phyloP scores from a whole-genome alignment of 2,113 vertebrate genomes.

The Laticauda laticaudata region DNA sequence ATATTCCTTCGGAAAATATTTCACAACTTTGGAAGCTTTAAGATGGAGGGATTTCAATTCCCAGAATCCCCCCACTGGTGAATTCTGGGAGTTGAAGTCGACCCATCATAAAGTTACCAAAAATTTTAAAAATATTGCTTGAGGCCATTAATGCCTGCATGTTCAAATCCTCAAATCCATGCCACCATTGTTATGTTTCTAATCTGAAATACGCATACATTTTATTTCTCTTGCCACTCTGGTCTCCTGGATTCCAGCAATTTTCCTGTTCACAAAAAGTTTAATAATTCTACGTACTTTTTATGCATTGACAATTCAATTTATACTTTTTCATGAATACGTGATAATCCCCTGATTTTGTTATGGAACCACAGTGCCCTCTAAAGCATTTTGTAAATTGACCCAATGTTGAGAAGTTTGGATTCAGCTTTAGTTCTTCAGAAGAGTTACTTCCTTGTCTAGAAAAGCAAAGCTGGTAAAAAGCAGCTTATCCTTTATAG shows the following conservation, averaged over 20 bases:
- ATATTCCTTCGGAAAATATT: not conserved
- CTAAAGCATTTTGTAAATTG: not conserved
- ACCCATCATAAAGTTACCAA: not conserved
- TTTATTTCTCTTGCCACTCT: not conserved
- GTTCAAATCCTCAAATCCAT: not conserved
- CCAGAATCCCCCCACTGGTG: no score
- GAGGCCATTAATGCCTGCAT: not conserved
- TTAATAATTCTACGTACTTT: not conserved
- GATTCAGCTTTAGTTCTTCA: not conserved
- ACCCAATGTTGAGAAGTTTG: not conserved
- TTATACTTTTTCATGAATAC: not conserved
- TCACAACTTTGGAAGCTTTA: not conserved
- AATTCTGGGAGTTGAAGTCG: not conserved
- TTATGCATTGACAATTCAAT: not conserved
- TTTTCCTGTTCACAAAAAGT: not conserved
- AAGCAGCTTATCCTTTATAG: not conserved
- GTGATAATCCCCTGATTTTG: not conserved
- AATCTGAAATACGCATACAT: not conserved
- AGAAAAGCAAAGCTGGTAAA: not conserved
- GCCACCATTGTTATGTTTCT: not conserved
- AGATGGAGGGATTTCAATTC: not conserved
- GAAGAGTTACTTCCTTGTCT: not conserved
- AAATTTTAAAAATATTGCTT: not conserved
- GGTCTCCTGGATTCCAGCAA: not conserved
- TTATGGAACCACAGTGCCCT: not conserved